Evolutionary conservation across 2,888 invertebrate genomes (phyloP), one percentile per base, ranked within the genome.

Genomic region (Cataglyphis livida): DNA sequence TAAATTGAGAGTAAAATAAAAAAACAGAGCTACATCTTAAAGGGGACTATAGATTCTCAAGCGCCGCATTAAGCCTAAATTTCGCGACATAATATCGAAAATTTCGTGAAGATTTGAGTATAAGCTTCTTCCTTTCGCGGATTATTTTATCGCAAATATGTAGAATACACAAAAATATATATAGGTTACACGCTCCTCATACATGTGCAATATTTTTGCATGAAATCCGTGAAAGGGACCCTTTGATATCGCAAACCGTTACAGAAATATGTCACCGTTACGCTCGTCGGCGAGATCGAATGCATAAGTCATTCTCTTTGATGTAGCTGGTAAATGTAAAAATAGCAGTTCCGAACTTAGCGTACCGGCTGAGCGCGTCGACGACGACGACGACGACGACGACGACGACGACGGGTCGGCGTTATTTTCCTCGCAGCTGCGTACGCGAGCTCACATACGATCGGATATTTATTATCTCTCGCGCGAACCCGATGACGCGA

Each of bases 381-480:
- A 54, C 54, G 41, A 21, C 78, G 78, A 10, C 57, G 57, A 41
- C 44, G 61, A 25, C 25, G 25, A 25, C 25, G 41, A 10, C 12
- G 41, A 54, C 54, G 41, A 21, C 78, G 78, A 10, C 57, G 57
- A 41, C 44, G 61, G 61, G 66, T 79, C 66, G 66, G 32, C 62
- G 59, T 81, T 85, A 86, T 89, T 89, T 89, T 89, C 87, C 88
- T 85, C 86, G 70, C 87, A 89, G 88, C 90, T 89, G 87, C 73
- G 75, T 84, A 82, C 83, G 82, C 78, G 86, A 35, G 35, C 87
- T 84, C 74, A 1, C 51, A 83, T 78, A 83, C 87, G 85, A 88
- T 87, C 78, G 87, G 89, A 89, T 89, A 89, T 89, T 89, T 89
- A 89, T 89, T 87, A 85, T 84, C 82, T 79, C 75, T 79, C 75